A percentile compares a stretch with the other conserved stretches of the same genome.
Conservation (phyloP, 2,797 vertebrate genomes). For the Enoplosus armatus region DNA sequence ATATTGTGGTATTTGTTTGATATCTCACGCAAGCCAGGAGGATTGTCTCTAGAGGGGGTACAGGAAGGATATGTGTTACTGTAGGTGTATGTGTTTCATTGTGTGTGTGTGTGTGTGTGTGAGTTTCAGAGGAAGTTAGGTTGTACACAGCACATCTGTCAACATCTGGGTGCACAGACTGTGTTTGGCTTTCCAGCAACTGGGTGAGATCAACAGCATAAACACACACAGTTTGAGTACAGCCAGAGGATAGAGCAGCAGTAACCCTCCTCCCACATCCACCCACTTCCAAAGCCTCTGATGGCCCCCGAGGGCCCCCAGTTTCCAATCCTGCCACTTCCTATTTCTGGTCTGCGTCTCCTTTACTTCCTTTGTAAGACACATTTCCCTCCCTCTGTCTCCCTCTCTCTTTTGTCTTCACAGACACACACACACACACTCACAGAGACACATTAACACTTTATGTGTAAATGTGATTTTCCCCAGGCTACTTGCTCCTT, state of each 20-base stretch:
- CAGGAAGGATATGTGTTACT: constrained; percentile 55
- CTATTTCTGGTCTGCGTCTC: constrained; percentile 66
- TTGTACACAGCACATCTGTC: constrained; percentile 84
- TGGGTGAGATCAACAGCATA: constrained; percentile 81
- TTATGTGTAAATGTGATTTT: constrained; percentile 78
- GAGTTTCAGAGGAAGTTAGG: constrained; percentile 53
- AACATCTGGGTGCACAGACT: constrained; percentile 87
- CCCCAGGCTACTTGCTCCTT: constrained; percentile 68
- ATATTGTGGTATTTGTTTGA: constrained; percentile 56
- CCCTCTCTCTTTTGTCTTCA: constrained; percentile 35
- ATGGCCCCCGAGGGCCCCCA: constrained; percentile 70
- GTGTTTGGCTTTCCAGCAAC: constrained; percentile 87
- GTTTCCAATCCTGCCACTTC: constrained; percentile 72
- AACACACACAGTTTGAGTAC: constrained; percentile 74
- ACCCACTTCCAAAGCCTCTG: constrained; percentile 60
- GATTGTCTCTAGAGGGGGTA: constrained; percentile 50
- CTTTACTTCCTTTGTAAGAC: constrained; percentile 61
- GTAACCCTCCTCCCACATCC: constrained; percentile 24
- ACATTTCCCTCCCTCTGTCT: constrained; percentile 39
- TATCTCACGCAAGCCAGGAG: constrained; percentile 39
- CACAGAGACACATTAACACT: constrained; percentile 65
- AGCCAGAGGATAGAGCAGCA: constrained; percentile 77
- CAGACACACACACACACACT: constrained; percentile 32
- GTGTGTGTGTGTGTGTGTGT: constrained; percentile 3
- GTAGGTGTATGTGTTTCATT: constrained; percentile 24